These are phyloP conservation scores for Pangasius krempfi DNA, from an alignment of 2,797 vertebrate species.

Conservation along the genomic window DNA sequence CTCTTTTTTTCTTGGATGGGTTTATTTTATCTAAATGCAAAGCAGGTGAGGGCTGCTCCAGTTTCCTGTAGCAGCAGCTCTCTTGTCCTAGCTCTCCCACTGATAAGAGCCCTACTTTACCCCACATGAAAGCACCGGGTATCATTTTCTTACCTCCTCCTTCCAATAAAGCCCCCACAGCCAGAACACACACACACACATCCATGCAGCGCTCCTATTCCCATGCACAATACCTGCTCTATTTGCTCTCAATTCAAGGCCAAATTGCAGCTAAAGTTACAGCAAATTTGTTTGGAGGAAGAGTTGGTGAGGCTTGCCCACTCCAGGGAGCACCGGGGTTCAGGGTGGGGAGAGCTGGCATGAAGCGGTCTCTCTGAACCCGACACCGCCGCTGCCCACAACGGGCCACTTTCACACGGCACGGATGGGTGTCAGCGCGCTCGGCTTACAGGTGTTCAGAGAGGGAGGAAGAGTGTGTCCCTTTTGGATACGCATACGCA, in stretches of 20 bases:
- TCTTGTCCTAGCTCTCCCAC: conserved; percentile 83
- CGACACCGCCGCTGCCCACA: conserved; percentile 82
- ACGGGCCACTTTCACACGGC: conserved; percentile 81
- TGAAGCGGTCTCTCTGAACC: conserved; percentile 78
- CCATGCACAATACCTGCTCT: conserved; percentile 86
- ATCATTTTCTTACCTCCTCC: conserved; percentile 77
- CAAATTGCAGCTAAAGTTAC: conserved; percentile 99
- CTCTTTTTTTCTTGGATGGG: conserved; percentile 72
- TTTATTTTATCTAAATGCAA: conserved; percentile 86
- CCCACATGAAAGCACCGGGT: conserved; percentile 86
- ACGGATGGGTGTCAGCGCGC: conserved; percentile 69
- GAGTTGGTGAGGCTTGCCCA: conserved; percentile 89
- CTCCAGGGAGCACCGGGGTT: conserved; percentile 80
- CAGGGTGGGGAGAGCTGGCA: conserved; percentile 71
- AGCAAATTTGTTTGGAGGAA: conserved; percentile 99
- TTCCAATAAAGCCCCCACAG: conserved; percentile 79
- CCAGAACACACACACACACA: conserved; percentile 56
- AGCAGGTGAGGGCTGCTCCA: conserved; percentile 85
- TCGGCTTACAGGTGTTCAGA: conserved; percentile 86
- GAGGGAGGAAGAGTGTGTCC: conserved; percentile 31
- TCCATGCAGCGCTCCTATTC: conserved; percentile 45
- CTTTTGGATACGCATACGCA: conserved; percentile 34
- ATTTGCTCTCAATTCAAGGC: conserved; percentile 89
- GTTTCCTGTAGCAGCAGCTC: conserved; percentile 81
- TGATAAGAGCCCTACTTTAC: conserved; percentile 84